Base-by-base conservation (phyloP, 2,113 vertebrate genomes). In the Dryoscopus gambensis region DNA sequence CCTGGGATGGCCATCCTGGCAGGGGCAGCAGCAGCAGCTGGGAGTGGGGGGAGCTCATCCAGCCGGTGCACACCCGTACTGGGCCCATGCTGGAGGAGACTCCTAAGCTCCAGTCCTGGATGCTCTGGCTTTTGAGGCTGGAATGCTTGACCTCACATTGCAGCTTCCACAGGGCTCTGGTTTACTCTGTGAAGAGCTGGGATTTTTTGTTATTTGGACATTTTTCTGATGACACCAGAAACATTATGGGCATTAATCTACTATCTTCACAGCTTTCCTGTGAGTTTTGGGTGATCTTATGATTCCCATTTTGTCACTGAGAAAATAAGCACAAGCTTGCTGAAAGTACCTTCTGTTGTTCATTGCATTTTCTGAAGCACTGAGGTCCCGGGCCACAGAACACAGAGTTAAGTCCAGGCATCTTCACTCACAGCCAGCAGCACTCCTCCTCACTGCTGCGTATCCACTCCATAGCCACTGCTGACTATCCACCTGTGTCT, bases 51-150 rank as follows among this genome's bases (percentile, higher is more conserved):
- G 1, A 92, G 28, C n/a, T 44, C 71, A 11, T 28, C 46, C 3
- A 7, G 46, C 23, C 0, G 0, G 6, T 21, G 31, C n/a, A 35
- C 62, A 25, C 25, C 53, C 1, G 0, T 8, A 3, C 4, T 13
- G 44, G 16, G 9, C 19, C 64, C 1, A 0, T 15, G 25, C 33
- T 2, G 1, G 10, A 17, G 30, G 7, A 71, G 23, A 62, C 39
- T 82, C 33, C 52, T 5, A 2, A 49, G 35, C n/a, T 81, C 55
- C 37, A 50, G 20, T 8, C 18, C 33, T 55, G 69, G 10, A 4
- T 63, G 23, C 47, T 62, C n/a, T 63, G 42, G 14, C 22, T 84
- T 63, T 91, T 1, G 0, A 27, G 30, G 25, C 50, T 75, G 64
- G 25, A 52, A 30, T 67, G 47, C 42, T 78, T 33, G 60, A 52